These are phyloP conservation scores for Glandiceps talaboti DNA, from an alignment of 53 echinoderm and acorn worm genomes.

Conservation along the genomic window DNA sequence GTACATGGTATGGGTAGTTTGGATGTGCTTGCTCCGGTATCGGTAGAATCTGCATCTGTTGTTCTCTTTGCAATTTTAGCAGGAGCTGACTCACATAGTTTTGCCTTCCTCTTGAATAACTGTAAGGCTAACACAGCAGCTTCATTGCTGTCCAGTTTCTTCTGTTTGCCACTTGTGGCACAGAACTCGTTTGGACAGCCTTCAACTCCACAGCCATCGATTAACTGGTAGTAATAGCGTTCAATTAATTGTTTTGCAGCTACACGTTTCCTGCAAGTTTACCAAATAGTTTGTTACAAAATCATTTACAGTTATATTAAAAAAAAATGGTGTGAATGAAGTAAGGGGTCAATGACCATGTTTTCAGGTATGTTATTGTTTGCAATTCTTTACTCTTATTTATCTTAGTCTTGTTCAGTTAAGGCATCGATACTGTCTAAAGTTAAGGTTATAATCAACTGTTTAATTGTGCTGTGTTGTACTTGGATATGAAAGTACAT, in stretches of 20 bases:
- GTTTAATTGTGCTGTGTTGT: too few relatives aligned
- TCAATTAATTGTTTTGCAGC: constrained; percentile 73
- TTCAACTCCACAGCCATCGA: constrained; percentile 52
- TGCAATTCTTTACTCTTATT: too few relatives aligned
- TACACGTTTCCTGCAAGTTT: constrained; percentile 69
- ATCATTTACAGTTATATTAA: not conserved
- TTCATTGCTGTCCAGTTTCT: constrained; percentile 60
- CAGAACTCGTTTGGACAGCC: constrained; percentile 72
- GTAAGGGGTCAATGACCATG: too few relatives aligned
- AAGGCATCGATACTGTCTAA: too few relatives aligned
- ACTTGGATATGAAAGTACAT: too few relatives aligned
- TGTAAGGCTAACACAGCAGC: constrained; percentile 85
- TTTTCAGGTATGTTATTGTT: too few relatives aligned
- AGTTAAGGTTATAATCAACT: too few relatives aligned
- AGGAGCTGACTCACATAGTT: constrained; percentile 53
- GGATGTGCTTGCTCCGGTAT: not conserved
- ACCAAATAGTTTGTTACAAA: not conserved
- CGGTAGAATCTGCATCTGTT: not conserved
- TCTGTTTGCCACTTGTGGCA: constrained; percentile 41
- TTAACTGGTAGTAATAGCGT: constrained; percentile 92
- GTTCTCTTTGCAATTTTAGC: constrained; percentile 33
- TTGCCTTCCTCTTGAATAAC: constrained; percentile 72
- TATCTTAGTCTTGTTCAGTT: too few relatives aligned
- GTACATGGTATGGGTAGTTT: not conserved
- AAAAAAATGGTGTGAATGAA: not conserved